phyloP scores from a whole-genome alignment of 2,113 vertebrate genomes.

The Zapornia atra region DNA sequence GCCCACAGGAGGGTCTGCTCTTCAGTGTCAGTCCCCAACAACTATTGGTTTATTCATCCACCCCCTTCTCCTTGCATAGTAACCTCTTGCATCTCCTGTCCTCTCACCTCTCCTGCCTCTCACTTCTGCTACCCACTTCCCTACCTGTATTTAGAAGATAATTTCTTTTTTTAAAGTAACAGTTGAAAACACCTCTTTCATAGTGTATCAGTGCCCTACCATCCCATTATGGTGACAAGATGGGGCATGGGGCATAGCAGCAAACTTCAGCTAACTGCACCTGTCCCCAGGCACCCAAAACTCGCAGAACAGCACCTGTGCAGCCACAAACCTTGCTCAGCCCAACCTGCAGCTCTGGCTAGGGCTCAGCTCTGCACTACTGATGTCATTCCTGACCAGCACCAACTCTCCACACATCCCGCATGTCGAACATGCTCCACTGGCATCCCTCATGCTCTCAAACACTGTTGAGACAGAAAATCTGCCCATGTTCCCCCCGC shows the following conservation, averaged over 20 bases:
- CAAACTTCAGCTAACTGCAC: not conserved
- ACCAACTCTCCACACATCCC: accelerated
- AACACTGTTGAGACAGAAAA: not conserved
- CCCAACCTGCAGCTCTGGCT: not conserved
- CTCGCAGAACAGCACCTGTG: accelerated
- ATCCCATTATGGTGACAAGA: not conserved
- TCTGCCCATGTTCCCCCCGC: accelerated
- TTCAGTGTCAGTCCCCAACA: not conserved
- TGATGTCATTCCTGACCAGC: not conserved
- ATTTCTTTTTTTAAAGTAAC: not conserved
- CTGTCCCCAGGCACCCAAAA: accelerated
- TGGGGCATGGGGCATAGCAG: not conserved
- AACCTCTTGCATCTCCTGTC: not conserved
- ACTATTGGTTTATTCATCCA: not conserved
- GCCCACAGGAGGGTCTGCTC: not conserved
- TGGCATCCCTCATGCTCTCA: accelerated
- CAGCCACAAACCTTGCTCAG: not conserved
- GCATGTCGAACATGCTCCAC: accelerated
- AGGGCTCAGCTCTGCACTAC: not conserved
- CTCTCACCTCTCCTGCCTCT: not conserved
- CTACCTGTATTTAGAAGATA: not conserved
- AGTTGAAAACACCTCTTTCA: not conserved
- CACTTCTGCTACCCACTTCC: not conserved
- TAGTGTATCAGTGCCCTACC: too few relatives aligned
- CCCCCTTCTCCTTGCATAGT: accelerated